A percentile compares a stretch with the other conserved stretches of the same genome.
phyloP scores from a whole-genome alignment of 64 coral and sea anemone species.

The Pachyseris speciosa region DNA sequence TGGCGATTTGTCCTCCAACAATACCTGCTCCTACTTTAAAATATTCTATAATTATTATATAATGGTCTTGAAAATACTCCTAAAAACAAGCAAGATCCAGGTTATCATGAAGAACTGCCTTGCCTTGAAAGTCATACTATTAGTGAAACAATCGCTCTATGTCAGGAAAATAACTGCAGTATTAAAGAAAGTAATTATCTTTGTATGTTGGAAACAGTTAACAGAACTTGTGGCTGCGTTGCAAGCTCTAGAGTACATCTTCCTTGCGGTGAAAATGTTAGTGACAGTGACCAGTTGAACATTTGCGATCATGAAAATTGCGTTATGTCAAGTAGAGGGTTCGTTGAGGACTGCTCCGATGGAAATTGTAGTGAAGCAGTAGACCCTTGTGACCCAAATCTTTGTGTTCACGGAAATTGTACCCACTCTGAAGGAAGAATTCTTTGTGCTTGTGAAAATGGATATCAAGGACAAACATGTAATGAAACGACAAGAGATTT shows the following conservation, averaged over 20 bases:
- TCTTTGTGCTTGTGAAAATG: too few species aligned
- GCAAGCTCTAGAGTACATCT: background rate
- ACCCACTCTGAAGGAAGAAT: too few species aligned
- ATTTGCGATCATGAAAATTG: background rate
- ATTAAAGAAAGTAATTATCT: background rate
- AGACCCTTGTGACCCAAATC: constrained; percentile 33
- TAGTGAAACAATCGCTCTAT: background rate
- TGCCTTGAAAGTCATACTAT: background rate
- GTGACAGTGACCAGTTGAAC: background rate
- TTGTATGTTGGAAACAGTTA: background rate
- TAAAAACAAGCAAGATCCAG: background rate
- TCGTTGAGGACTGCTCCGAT: background rate
- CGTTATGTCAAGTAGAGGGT: constrained; percentile 13
- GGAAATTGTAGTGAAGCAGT: background rate
- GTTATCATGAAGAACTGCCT: background rate
- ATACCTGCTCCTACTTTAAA: background rate
- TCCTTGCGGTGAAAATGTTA: background rate
- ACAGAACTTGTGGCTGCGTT: background rate
- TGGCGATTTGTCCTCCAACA: background rate
- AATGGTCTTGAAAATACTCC: background rate
- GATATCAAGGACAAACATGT: too few species aligned
- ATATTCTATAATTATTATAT: too few species aligned
- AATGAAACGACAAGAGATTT: too few species aligned
- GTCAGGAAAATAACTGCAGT: background rate
- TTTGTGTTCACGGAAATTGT: too few species aligned